A percentile compares a stretch with the other conserved stretches of the same genome.
phyloP scores from a whole-genome alignment of 2,888 invertebrate species.

The Cordilura impudica region DNA sequence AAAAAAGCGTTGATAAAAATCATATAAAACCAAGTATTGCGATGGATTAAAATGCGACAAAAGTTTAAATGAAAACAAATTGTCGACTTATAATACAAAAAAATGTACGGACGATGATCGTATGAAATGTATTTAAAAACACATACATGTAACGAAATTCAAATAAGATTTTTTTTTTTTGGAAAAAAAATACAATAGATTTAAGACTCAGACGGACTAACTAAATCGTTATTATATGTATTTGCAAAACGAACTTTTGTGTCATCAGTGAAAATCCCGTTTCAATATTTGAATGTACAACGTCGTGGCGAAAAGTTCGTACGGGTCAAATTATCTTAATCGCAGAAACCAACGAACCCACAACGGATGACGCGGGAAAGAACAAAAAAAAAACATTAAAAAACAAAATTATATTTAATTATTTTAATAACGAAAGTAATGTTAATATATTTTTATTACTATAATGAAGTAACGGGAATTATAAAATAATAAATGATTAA shows the following conservation, averaged over 20 bases:
- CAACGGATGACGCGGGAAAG: conserved; percentile 15
- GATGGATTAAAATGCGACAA: conserved; percentile 59
- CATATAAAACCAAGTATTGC: conserved; percentile 39
- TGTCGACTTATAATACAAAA: conserved; percentile 58
- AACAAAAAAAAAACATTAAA: conserved; percentile 9
- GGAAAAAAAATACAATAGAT: conserved; percentile 47
- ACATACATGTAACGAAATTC: conserved; percentile 20
- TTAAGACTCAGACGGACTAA: conserved; percentile 31
- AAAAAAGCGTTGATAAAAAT: conserved; percentile 34
- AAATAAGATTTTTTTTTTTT: conserved; percentile 27
- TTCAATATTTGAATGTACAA: conserved; percentile 61
- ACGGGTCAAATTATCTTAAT: conserved; percentile 46
- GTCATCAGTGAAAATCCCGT: conserved; percentile 57
- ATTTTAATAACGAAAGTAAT: background rate
- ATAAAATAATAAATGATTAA: background rate
- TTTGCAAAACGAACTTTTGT: conserved; percentile 61
- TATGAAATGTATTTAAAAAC: background rate
- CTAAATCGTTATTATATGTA: conserved; percentile 49
- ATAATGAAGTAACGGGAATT: background rate
- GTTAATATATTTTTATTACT: background rate
- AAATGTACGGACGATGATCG: conserved; percentile 11
- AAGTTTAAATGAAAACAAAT: conserved; percentile 59
- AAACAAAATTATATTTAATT: background rate
- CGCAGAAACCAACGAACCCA: background rate
- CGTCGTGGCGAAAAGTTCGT: conserved; percentile 63